These are phyloP conservation scores for Enteromius radiatus DNA, from an alignment of 2,797 vertebrate species.

Conservation along the genomic window DNA sequence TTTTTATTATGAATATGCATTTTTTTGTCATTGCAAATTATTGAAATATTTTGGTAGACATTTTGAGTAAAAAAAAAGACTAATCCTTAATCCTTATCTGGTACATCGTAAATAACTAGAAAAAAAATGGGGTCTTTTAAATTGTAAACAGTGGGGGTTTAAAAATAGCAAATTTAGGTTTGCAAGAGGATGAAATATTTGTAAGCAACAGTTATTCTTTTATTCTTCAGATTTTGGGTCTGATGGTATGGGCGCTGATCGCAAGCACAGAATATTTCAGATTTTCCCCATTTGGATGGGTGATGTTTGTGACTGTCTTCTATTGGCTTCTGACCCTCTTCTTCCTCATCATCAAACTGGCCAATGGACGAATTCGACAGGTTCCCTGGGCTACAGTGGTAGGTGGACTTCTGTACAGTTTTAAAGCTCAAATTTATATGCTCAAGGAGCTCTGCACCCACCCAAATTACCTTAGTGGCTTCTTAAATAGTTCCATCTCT, in stretches of 20 bases:
- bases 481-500: background rate
- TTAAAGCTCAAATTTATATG: background rate
- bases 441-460: background rate
- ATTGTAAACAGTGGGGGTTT: background rate
- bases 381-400: conserved; percentile 84
- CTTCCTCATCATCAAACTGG: conserved; percentile 84
- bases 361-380: conserved; percentile 82
- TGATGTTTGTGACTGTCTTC: conserved; percentile 88
- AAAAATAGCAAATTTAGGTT: background rate
- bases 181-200: background rate
- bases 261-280: conserved; percentile 84
- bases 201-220: background rate
- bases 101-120: background rate
- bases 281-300: conserved; percentile 84
- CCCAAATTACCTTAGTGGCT: background rate
- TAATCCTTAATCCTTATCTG: background rate
- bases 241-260: conserved; percentile 84
- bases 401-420: conserved; percentile 57
- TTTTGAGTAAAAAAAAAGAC: no score
- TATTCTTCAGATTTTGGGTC: conserved; percentile 76
- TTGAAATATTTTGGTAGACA: no score
- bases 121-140: no score
- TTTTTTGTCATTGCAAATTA: no score
- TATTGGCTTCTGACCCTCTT: conserved; percentile 86
- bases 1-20: no score